Conservation (phyloP, 2,888 invertebrate species). For the Blastobasis adustella region DNA sequence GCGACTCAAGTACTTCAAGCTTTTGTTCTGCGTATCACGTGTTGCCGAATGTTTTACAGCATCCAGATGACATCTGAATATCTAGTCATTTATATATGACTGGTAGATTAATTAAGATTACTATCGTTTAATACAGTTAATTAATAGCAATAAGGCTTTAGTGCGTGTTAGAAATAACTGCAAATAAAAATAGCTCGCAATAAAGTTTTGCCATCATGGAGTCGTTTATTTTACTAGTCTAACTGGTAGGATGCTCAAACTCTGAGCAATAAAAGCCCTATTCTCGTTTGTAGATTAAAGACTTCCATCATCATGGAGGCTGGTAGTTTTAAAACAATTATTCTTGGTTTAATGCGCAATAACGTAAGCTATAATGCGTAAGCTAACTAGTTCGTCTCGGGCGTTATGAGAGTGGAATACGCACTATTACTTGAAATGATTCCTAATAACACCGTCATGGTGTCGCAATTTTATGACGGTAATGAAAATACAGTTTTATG, state of each 20-base stretch:
- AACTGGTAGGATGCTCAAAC: background rate
- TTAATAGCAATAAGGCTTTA: no score
- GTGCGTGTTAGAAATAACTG: no score
- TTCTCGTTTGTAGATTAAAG: slow-evolving; percentile 6
- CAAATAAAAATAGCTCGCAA: no score
- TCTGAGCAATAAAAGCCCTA: background rate
- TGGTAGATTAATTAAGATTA: no score
- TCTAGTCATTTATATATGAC: no score
- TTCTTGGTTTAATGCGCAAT: slow-evolving; percentile 18
- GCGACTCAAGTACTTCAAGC: slow-evolving; percentile 13
- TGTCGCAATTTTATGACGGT: no score
- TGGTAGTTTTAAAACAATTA: slow-evolving; percentile 31
- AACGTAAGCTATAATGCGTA: slow-evolving; percentile 8
- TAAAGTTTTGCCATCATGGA: no score
- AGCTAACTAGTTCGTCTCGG: slow-evolving; percentile 1
- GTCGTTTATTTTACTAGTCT: no score
- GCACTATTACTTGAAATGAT: background rate
- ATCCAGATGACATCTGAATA: no score
- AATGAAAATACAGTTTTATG: no score
- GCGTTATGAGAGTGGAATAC: background rate
- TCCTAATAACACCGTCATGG: background rate
- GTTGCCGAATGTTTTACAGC: background rate
- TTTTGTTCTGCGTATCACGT: slow-evolving; percentile 4
- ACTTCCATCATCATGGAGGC: slow-evolving; percentile 22
- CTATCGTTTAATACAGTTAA: no score